These are phyloP conservation scores for Phalangium opilio DNA, from an alignment of 2,888 invertebrate species.

Conservation along the genomic window DNA sequence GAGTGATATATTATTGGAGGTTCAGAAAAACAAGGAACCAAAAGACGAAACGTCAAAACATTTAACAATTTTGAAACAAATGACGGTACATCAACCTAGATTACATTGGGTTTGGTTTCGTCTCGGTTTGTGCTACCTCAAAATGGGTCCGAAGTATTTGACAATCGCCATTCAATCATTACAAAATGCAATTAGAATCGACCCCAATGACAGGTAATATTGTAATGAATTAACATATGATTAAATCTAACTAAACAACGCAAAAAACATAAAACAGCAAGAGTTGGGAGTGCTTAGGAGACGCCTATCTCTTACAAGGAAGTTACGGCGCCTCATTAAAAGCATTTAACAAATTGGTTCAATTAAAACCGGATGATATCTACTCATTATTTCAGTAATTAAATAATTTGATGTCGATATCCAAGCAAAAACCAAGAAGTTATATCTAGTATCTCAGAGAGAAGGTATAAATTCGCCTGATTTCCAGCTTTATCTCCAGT, in stretches of 20 bases:
- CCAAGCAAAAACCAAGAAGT: too few relatives aligned
- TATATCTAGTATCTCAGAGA: too few relatives aligned
- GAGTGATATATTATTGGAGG: slow-evolving; percentile 48
- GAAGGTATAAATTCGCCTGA: too few relatives aligned
- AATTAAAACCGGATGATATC: slow-evolving; percentile 45
- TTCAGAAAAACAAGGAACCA: not conserved
- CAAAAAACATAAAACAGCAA: too few relatives aligned
- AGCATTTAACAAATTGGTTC: slow-evolving; percentile 61
- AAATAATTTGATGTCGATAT: slow-evolving; percentile 15
- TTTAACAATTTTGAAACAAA: slow-evolving; percentile 41
- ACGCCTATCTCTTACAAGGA: slow-evolving; percentile 74
- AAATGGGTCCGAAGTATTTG: slow-evolving; percentile 40
- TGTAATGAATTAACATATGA: too few relatives aligned
- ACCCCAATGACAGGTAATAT: slow-evolving; percentile 48
- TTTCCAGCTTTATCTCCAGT: too few relatives aligned
- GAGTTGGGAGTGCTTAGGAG: slow-evolving; percentile 75
- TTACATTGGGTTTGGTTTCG: slow-evolving; percentile 65
- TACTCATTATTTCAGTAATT: slow-evolving; percentile 57
- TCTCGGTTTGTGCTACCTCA: slow-evolving; percentile 63
- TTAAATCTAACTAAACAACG: too few relatives aligned
- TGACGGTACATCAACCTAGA: slow-evolving; percentile 33
- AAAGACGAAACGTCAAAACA: slow-evolving; percentile 24
- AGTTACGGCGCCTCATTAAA: slow-evolving; percentile 78
- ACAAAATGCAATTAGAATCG: slow-evolving; percentile 39
- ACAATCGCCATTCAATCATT: slow-evolving; percentile 55